Evolutionary conservation across 2,113 vertebrate species (phyloP).

Genomic region (Thymallus thymallus): DNA sequence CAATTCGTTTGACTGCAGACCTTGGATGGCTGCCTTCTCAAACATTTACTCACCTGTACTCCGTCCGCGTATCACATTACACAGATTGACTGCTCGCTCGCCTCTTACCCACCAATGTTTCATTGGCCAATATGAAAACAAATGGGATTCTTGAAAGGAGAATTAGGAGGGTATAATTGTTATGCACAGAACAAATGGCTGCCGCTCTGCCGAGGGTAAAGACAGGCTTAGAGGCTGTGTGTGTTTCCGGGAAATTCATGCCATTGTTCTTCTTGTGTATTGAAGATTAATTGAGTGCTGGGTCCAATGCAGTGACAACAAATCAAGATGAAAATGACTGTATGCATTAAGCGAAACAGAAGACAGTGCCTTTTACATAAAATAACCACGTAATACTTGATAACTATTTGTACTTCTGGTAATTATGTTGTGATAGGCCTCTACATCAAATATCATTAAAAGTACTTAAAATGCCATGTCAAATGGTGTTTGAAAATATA

Average conservation of each 20-base stretch:
- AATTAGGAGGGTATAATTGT: constrained; percentile 54
- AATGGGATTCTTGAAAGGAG: constrained; percentile 67
- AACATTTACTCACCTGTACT: constrained; percentile 75
- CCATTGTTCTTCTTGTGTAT: constrained; percentile 48
- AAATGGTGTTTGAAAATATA: no score
- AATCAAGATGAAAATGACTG: constrained; percentile 28
- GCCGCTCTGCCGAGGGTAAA: constrained; percentile 36
- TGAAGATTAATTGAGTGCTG: constrained; percentile 46
- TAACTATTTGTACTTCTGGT: no score
- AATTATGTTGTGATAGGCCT: no score
- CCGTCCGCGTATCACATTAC: constrained; percentile 73
- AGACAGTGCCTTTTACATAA: no score
- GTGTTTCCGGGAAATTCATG: constrained; percentile 47
- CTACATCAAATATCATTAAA: no score
- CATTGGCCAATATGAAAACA: constrained; percentile 73
- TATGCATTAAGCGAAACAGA: no score
- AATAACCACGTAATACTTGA: no score
- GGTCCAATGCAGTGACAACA: constrained; percentile 46
- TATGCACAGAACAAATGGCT: constrained; percentile 59
- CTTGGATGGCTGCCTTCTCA: constrained; percentile 74
- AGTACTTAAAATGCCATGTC: no score
- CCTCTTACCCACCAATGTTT: constrained; percentile 72
- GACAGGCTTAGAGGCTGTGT: constrained; percentile 10
- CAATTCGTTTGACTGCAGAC: constrained; percentile 70
- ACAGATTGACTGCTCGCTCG: constrained; percentile 77